Base-by-base conservation (phyloP, 2,888 invertebrate genomes). In the Dromius quadrimaculatus region DNA sequence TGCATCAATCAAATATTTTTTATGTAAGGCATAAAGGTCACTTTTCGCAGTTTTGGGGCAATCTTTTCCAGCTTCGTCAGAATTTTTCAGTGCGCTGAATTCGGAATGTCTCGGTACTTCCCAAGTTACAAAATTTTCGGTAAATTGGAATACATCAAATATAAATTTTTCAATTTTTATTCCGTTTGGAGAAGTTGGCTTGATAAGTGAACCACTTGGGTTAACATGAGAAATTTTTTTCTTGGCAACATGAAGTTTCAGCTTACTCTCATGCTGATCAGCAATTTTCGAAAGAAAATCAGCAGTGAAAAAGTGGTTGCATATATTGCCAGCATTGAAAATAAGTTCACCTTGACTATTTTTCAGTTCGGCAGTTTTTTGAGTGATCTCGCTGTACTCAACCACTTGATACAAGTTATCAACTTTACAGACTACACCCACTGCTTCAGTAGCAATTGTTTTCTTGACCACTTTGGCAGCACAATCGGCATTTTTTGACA, bases 131-230 rank as follows among this genome's bases (percentile, higher is more conserved):
- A 99, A 94, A 76, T 91, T 91, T 74, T 93, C 89, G 0, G 97
- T 90, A 82, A 95, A 96, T 78, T 93, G 93, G 79, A 99, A 99
- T 0, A 98, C 97, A 82, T 99, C 99, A 81, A 99, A 99, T 6
- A 99, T 94, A 81, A 99, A 99, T 82, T 98, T 99, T 80, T 99
- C 99, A 83, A 99, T 92, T 85, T 99, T 99, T 74, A 99, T 95
- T 6, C 98, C 99, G 77, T 99, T 99, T 0, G 95, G 91, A 72
- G 89, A 87, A 0, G 88, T 87, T 0, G 99, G 98, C 73, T 88
- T 90, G 36, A 89, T 85, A 50, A 88, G 85, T 13, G 88, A 84
- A 1, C 95, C 94, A 15, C 5, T 9, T 5, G 87, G 84, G 79
- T 94, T 90, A 0, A 96, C 85, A 76, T 88, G 92, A 0, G 97